Conservation (phyloP, 2,113 vertebrate genomes). For the Malurus cyaneus region DNA sequence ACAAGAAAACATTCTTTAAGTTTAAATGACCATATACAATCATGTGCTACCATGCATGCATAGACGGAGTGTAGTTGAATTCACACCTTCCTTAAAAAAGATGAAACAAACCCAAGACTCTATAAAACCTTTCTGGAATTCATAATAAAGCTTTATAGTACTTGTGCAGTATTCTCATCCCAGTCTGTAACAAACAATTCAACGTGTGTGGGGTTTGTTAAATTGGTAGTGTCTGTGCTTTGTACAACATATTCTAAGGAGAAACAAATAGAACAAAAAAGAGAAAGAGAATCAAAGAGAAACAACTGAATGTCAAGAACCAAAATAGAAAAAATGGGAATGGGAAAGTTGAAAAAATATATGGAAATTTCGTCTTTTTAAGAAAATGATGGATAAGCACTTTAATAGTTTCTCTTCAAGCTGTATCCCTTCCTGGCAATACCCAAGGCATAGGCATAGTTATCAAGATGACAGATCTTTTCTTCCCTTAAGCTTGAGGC, state of each 20-base stretch:
- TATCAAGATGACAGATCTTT: constrained; percentile 14
- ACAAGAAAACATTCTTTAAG: background rate
- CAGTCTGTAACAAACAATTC: background rate
- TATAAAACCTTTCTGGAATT: background rate
- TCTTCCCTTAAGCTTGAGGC: background rate
- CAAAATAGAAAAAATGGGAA: background rate
- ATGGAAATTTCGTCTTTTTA: background rate
- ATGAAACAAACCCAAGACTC: background rate
- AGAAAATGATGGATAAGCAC: background rate
- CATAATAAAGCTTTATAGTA: background rate
- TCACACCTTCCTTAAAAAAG: background rate
- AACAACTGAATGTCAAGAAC: background rate
- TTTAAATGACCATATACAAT: background rate
- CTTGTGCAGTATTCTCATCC: background rate
- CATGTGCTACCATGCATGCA: background rate
- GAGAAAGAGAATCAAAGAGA: background rate
- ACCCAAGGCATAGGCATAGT: background rate
- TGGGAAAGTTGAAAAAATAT: background rate
- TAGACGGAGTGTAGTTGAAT: background rate
- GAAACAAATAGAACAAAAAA: background rate
- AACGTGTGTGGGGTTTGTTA: background rate
- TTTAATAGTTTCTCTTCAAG: background rate
- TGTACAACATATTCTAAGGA: background rate
- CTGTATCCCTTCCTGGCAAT: constrained; percentile 4
- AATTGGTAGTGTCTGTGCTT: background rate